These are phyloP conservation scores for Momotus momota DNA, from an alignment of 2,797 vertebrate species.

Conservation along the genomic window DNA sequence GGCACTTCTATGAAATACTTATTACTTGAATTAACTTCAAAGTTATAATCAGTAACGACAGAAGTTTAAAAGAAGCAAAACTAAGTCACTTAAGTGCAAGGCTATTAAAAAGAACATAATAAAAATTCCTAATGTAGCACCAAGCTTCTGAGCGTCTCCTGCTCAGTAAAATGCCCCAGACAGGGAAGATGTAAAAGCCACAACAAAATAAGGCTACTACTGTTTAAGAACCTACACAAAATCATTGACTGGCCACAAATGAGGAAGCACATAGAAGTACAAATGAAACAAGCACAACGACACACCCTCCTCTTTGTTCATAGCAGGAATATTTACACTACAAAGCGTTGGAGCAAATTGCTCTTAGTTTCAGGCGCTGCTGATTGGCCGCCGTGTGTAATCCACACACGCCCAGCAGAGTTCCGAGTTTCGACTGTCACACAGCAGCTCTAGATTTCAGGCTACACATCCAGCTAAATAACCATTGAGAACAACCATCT, in stretches of 20 bases:
- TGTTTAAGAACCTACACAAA: neutral
- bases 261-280: constrained; percentile 17
- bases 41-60: neutral
- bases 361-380: constrained; percentile 31
- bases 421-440: constrained; percentile 29
- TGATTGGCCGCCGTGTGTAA: neutral
- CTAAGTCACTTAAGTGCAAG: neutral
- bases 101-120: neutral
- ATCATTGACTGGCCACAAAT: neutral
- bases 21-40: neutral
- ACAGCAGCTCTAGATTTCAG: neutral
- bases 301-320: constrained; percentile 68
- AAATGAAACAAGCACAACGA: constrained; percentile 20
- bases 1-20: constrained; percentile 9
- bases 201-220: neutral
- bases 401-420: neutral
- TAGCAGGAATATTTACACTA: constrained; percentile 64
- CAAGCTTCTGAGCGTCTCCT: neutral
- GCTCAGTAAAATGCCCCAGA: neutral
- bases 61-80: neutral
- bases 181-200: neutral
- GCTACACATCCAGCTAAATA: neutral
- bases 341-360: constrained; percentile 30
- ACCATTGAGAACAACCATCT: neutral
- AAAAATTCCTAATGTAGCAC: neutral